Evolutionary conservation across 2,888 invertebrate genomes (phyloP), one percentile per base, ranked within the genome.

Genomic region (Biston stratarius): DNA sequence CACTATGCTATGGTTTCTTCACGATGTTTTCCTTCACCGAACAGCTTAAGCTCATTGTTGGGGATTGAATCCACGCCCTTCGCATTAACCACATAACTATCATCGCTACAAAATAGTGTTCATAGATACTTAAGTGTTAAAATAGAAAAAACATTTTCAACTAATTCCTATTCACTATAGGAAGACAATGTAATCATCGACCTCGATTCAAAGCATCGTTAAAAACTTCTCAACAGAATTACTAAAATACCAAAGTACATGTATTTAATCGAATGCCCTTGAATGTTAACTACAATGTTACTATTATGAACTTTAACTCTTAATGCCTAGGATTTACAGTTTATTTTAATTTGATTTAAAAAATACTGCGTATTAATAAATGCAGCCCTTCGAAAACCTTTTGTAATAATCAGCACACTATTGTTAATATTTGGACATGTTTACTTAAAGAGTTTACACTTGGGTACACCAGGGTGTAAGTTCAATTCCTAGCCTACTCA

Each of bases 381-480:
- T 14, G 8, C 0, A 11, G 38, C 53, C 40, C 38, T 53, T 40
- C 38, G 53, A 40, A 24, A 53, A 40, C 53, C 53, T 38, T 38
- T 53, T 38, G 38, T 14, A 38, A 6, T 40, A 40, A 40, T 40
- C 53, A 6, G 38, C 14, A 14, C 52, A 14, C 14, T 14, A 52
- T 52, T 40, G 38, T 53, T n/a, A 53, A 15, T 52, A 38, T 53
- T 36, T 10, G 53, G 3, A 51, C 9, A n/a, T 34, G 33, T 49
- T 33, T 49, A 49, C 36, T 36, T 9, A 11, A 12, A 33, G 48
- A 33, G 33, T 0, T 34, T 33, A 49, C 15, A n/a, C n/a, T n/a
- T n/a, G n/a, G n/a, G n/a, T n/a, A n/a, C n/a, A n/a, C n/a, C n/a
- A n/a, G n/a, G n/a, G n/a, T n/a, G n/a, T n/a, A n/a, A n/a, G n/a